Percentiles rank a stretch among this genome's conserved stretches.
Conservation (phyloP, 1,140 invertebrate species). For the Pinna nobilis region DNA sequence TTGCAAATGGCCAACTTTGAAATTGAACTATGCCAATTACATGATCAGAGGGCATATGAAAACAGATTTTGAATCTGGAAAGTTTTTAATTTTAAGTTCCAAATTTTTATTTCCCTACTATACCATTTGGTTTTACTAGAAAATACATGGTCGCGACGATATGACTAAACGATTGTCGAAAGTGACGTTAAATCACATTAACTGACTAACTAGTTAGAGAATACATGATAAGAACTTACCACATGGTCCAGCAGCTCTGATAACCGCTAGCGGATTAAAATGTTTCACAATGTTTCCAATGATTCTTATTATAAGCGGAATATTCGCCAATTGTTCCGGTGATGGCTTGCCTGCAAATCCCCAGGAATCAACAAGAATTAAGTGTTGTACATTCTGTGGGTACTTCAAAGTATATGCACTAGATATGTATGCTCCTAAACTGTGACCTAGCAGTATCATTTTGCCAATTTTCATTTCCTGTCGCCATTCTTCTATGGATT, state of each 20-base stretch:
- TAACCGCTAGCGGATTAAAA: conserved; percentile 92
- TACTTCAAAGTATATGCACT: conserved; percentile 85
- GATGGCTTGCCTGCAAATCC: conserved; percentile 91
- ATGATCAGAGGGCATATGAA: no score
- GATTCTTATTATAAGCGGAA: conserved; percentile 65
- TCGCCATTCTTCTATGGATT: conserved; percentile 96
- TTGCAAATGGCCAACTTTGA: no score
- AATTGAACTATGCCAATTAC: no score
- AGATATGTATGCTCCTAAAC: conserved; percentile 95
- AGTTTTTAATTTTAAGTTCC: no score
- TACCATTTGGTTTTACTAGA: no score
- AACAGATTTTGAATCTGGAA: no score
- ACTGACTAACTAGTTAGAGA: neutral
- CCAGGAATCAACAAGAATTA: conserved; percentile 98
- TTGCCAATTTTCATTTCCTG: conserved; percentile 90
- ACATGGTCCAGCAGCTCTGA: conserved; percentile 92
- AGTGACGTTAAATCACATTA: neutral
- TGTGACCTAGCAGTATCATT: conserved; percentile 96
- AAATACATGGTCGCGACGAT: no score
- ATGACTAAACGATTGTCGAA: no score
- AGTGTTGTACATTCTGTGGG: conserved; percentile 84
- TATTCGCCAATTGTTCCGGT: conserved; percentile 27
- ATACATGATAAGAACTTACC: conserved; percentile 76
- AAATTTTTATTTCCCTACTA: no score
- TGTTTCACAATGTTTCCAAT: conserved; percentile 81